These are phyloP conservation scores for Cephus sareptanus DNA, from an alignment of 2,888 invertebrate genomes.

Conservation along the genomic window DNA sequence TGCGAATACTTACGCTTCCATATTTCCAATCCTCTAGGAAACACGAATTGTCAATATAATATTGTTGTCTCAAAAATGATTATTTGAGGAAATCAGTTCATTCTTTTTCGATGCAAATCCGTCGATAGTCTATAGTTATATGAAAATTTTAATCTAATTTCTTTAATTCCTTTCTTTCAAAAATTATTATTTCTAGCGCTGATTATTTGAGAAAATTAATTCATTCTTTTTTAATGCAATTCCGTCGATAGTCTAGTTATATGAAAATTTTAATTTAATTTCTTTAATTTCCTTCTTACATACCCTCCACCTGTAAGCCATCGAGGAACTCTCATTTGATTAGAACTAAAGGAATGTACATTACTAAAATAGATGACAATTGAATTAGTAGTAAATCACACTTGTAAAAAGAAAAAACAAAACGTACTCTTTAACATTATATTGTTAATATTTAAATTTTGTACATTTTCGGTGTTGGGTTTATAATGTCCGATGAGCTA, in stretches of 20 bases:
- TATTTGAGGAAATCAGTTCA: background rate
- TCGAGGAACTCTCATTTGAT: conserved; percentile 15
- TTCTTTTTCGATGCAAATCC: background rate
- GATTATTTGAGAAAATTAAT: background rate
- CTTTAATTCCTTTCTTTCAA: background rate
- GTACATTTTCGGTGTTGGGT: conserved; percentile 54
- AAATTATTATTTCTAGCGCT: background rate
- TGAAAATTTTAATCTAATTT: background rate
- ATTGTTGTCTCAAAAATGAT: background rate
- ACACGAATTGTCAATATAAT: background rate
- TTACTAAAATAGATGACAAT: conserved; percentile 39
- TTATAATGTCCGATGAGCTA: conserved; percentile 25
- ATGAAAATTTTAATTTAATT: background rate
- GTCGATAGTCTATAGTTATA: background rate
- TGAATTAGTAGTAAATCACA: conserved; percentile 46
- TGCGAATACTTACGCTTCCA: background rate
- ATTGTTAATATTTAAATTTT: conserved; percentile 54
- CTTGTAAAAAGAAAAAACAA: conserved; percentile 57
- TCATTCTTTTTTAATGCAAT: background rate
- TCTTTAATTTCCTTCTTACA: background rate
- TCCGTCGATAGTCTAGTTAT: background rate
- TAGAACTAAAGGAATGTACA: conserved; percentile 30
- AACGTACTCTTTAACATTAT: conserved; percentile 43
- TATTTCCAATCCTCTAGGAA: background rate
- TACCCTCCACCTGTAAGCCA: background rate